These are phyloP conservation scores for Phylloscopus whistleri DNA, from an alignment of 2,113 vertebrate genomes.

Conservation along the genomic window DNA sequence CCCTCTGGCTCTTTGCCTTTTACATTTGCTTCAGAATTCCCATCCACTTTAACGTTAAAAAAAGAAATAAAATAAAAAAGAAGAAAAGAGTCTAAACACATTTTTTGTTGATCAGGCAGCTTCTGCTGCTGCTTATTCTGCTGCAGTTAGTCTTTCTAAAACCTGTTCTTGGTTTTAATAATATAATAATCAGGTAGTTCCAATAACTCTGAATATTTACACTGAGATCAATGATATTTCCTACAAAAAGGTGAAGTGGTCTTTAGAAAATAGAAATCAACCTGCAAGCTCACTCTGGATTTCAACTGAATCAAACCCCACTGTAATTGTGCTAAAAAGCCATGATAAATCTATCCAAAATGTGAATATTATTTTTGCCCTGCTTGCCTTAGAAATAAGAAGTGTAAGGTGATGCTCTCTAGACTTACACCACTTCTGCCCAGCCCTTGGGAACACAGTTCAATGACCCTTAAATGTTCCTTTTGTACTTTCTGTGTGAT, in stretches of 20 bases:
- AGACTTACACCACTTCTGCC: not conserved
- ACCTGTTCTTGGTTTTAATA: not conserved
- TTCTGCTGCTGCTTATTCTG: not conserved
- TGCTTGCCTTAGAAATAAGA: not conserved
- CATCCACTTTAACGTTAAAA: not conserved
- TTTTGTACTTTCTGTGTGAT: not conserved
- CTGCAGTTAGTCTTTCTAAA: not conserved
- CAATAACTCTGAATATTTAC: not conserved
- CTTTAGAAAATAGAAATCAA: not conserved
- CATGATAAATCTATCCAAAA: not conserved
- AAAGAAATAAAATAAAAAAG: not conserved
- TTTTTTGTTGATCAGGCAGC: not conserved
- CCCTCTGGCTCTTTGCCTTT: conserved; percentile 46
- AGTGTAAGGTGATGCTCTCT: not conserved
- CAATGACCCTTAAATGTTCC: not conserved
- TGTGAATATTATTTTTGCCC: not conserved
- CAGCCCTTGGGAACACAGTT: not conserved
- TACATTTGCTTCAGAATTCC: conserved; percentile 22
- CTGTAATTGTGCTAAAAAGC: not conserved
- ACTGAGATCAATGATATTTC: not conserved
- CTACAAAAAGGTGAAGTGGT: not conserved
- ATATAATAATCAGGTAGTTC: not conserved
- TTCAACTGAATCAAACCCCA: not conserved
- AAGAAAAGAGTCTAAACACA: not conserved
- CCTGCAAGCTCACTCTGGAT: not conserved